phyloP scores from a whole-genome alignment of 2,113 vertebrate genomes.

The Hemiscyllium ocellatum region DNA sequence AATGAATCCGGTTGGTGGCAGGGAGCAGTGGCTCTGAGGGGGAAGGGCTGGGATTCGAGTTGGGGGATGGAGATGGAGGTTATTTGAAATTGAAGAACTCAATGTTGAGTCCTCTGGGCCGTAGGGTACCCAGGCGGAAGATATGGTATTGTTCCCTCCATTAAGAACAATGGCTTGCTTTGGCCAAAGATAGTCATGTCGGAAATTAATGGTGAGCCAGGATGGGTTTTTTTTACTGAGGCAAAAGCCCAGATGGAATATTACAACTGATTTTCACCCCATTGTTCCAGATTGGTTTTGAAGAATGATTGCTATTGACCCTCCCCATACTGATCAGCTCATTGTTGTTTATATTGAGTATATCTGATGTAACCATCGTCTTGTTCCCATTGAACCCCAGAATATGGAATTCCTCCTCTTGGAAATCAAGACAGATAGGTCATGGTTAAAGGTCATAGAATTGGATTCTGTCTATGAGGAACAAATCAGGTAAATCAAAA shows the following conservation, averaged over 20 bases:
- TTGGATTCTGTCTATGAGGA: neutral
- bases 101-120: too few relatives aligned
- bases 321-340: neutral
- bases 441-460: neutral
- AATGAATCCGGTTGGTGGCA: too few relatives aligned
- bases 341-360: neutral
- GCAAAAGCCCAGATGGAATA: neutral
- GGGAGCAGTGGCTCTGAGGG: too few relatives aligned
- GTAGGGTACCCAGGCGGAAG: too few relatives aligned
- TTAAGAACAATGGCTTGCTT: too few relatives aligned
- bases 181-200: too few relatives aligned
- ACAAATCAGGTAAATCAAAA: neutral
- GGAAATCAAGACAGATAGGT: neutral
- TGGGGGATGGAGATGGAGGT: too few relatives aligned
- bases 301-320: neutral
- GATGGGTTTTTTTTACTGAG: neutral
- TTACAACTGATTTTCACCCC: neutral
- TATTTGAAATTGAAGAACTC: too few relatives aligned
- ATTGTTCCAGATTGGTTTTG: neutral
- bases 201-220: neutral
- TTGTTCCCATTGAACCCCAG: neutral
- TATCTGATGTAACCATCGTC: neutral
- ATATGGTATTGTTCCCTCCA: too few relatives aligned
- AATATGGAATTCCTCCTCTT: neutral
- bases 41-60: too few relatives aligned